Conservation (phyloP, 2,888 invertebrate genomes). For the Thymelicus acteon region DNA sequence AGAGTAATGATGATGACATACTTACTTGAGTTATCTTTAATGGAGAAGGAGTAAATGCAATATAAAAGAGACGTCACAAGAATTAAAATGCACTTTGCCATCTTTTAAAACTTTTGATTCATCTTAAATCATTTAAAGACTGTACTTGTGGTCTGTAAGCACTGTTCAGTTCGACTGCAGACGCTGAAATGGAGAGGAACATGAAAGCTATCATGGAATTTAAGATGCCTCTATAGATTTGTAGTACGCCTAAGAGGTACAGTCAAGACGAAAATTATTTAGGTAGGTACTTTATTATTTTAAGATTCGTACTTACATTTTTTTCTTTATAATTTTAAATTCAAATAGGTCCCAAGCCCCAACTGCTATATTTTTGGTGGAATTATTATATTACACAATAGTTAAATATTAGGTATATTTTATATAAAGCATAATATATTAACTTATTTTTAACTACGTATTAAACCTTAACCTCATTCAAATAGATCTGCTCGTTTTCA, state of each 20-base stretch:
- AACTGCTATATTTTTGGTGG: no score
- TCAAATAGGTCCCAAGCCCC: no score
- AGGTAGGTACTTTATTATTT: no score
- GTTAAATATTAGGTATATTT: no score
- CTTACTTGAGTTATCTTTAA: constrained; percentile 59
- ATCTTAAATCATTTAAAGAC: constrained; percentile 3
- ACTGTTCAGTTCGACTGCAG: constrained; percentile 33
- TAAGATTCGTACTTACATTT: no score
- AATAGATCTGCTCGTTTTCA: no score
- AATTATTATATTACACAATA: no score
- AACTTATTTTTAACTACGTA: no score
- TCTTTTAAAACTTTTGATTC: constrained; percentile 46
- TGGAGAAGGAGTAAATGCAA: constrained; percentile 58
- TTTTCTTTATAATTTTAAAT: no score
- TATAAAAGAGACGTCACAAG: constrained; percentile 58
- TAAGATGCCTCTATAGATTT: constrained; percentile 19
- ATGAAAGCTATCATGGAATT: background rate
- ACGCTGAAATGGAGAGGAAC: constrained; percentile 9
- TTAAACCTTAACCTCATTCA: no score
- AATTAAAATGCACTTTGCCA: constrained; percentile 51
- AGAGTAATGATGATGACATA: constrained; percentile 7
- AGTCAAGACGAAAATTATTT: constrained; percentile 17
- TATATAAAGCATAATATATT: no score
- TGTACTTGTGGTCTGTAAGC: constrained; percentile 36
- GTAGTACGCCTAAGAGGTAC: constrained; percentile 19